Evolutionary conservation across 2,113 vertebrate species (phyloP), one percentile per base, ranked within the genome.

Genomic region (Epinephelus cyanopodus): DNA sequence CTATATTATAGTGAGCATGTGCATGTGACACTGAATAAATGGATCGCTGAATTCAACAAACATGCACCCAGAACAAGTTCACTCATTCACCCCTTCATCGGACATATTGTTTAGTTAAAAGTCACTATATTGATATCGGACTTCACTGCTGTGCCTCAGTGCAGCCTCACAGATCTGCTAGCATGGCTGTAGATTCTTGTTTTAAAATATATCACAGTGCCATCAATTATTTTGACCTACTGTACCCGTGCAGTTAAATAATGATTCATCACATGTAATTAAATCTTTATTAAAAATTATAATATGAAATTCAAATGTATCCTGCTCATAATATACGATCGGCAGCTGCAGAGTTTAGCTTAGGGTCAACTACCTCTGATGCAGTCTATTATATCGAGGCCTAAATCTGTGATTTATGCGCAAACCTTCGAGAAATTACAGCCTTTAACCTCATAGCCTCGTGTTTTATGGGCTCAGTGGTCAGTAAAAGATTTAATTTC

Each of bases 401-500:
- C 21, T 3, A 1, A 29, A 14, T 66, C n/a, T 21, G 39, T 21
- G 27, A 54, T 33, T 62, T 29, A 68, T 68, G 47, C 47, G 10
- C 23, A 63, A 52, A 19, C 12, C 19, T 48, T 52, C 3, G 7
- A n/a, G 18, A 72, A 42, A 58, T 53, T 50, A 39, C 4, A 19
- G 21, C 70, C 3, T 13, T n/a, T 53, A 45, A 48, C 19, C 47
- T 63, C 39, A 57, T 11, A 39, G 4, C 27, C 1, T 17, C 54
- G 21, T 39, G 21, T 56, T 57, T 17, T 10, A 62, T 67, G 11
- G 8, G 15, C 33, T 65, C 27, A 60, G 17, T 45, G 25, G 21
- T 52, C 53, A 39, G 33, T 54, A 25, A 72, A 77, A 57, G 18
- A 72, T 66, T 58, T 72, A 13, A 37, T 66, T 79, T 79, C 12